phyloP scores from a whole-genome alignment of 2,797 vertebrate species.

The Macrochelys suwanniensis region DNA sequence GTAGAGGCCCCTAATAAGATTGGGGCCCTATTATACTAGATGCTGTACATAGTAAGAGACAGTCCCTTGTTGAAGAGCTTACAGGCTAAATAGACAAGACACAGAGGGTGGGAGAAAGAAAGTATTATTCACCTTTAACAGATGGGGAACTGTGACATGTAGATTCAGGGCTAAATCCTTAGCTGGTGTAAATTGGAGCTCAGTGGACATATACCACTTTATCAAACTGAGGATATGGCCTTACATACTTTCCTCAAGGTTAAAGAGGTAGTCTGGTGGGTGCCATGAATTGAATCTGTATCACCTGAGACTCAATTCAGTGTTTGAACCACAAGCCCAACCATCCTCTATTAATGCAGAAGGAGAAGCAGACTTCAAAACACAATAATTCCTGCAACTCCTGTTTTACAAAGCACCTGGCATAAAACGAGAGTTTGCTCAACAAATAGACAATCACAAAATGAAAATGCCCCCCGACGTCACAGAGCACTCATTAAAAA shows the following conservation, averaged over 20 bases:
- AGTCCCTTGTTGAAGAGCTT: slow-evolving; percentile 43
- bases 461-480: not conserved
- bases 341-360: not conserved
- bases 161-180: slow-evolving; percentile 28
- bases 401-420: slow-evolving; percentile 41
- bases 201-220: slow-evolving; percentile 23
- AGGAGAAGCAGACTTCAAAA: slow-evolving; percentile 20
- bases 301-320: slow-evolving; percentile 25
- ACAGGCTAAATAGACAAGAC: slow-evolving; percentile 42
- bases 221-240: not conserved
- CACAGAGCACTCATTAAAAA: slow-evolving; percentile 57
- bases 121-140: slow-evolving; percentile 37
- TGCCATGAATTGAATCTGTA: not conserved
- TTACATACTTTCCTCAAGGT: not conserved
- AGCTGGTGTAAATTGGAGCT: slow-evolving; percentile 43
- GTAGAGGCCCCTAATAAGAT: slow-evolving; percentile 44
- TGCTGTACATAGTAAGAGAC: slow-evolving; percentile 47
- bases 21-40: slow-evolving; percentile 45
- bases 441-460: slow-evolving; percentile 47
- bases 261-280: slow-evolving; percentile 22
- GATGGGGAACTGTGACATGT: slow-evolving; percentile 31
- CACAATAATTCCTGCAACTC: not conserved
- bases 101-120: slow-evolving; percentile 30
- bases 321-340: not conserved
- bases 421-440: not conserved